Conservation (phyloP, 2,888 invertebrate species). For the Fragum whitleyi region DNA sequence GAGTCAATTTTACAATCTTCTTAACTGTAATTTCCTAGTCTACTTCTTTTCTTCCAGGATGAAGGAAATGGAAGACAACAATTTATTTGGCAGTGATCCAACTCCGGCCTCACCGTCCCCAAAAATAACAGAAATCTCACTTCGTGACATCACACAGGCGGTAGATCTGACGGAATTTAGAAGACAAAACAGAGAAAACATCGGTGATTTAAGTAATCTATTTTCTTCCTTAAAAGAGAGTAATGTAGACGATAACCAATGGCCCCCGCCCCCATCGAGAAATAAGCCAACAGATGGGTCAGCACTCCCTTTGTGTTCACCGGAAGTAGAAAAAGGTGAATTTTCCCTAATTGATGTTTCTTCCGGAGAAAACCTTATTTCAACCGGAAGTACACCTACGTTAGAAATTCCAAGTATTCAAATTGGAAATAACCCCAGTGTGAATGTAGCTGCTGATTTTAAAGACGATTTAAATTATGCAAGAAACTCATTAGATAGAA, state of each 20-base stretch:
- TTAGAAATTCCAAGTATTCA: slow-evolving; percentile 4
- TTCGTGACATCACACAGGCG: slow-evolving; percentile 75
- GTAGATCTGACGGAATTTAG: slow-evolving; percentile 72
- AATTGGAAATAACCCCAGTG: neutral
- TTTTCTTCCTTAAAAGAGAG: slow-evolving; percentile 34
- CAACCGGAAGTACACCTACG: slow-evolving; percentile 17
- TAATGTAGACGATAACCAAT: slow-evolving; percentile 28
- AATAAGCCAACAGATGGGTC: neutral
- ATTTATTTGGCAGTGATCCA: slow-evolving; percentile 76
- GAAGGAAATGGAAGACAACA: slow-evolving; percentile 78
- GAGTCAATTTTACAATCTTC: no score
- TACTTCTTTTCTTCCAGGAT: no score
- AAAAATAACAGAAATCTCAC: slow-evolving; percentile 77
- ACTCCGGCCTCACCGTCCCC: slow-evolving; percentile 65
- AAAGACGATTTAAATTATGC: slow-evolving; percentile 16
- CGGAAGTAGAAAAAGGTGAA: neutral
- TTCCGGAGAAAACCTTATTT: slow-evolving; percentile 22
- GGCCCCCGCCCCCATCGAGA: neutral
- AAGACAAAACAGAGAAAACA: slow-evolving; percentile 60
- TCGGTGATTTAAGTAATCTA: slow-evolving; percentile 23
- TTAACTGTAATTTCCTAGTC: no score
- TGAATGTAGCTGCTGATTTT: slow-evolving; percentile 24
- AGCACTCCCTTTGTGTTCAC: neutral
- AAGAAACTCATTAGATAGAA: neutral
- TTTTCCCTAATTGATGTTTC: slow-evolving; percentile 17